These are phyloP conservation scores for Hydrotaea diabolus DNA, from an alignment of 2,888 invertebrate species.

Conservation along the genomic window DNA sequence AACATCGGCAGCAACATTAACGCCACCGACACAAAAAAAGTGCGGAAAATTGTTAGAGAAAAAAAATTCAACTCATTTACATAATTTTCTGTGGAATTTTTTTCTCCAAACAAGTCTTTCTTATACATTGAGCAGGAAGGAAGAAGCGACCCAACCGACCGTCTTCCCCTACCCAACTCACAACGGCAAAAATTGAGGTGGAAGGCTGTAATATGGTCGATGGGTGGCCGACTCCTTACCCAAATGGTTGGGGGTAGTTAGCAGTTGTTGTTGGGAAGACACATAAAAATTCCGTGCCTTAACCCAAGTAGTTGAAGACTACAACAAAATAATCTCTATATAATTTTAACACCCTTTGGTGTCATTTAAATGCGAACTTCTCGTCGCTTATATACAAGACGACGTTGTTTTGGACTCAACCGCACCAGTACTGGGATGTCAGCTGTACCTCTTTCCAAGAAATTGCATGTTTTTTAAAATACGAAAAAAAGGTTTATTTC, in stretches of 20 bases:
- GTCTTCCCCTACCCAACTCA: neutral
- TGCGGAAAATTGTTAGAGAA: conserved; percentile 54
- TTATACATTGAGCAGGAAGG: neutral
- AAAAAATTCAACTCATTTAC: conserved; percentile 65
- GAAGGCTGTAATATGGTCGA: neutral
- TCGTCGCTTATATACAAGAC: neutral
- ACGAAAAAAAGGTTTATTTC: conserved; percentile 8
- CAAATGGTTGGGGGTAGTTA: neutral
- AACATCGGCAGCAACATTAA: neutral
- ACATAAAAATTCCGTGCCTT: neutral
- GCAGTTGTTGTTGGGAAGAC: neutral
- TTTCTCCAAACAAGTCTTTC: neutral
- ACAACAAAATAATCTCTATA: conserved; percentile 56
- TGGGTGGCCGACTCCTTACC: neutral
- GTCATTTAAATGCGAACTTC: conserved; percentile 53
- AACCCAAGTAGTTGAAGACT: neutral
- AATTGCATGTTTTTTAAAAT: no score
- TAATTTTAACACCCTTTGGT: conserved; percentile 66
- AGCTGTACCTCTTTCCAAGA: no score
- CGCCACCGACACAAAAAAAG: conserved; percentile 24
- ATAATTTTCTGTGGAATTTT: conserved; percentile 58
- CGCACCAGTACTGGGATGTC: neutral
- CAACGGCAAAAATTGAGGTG: neutral
- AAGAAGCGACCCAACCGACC: neutral
- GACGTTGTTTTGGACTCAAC: neutral